Evolutionary conservation across 2,113 vertebrate species (phyloP), one percentile per base, ranked within the genome.

Genomic region (Oceanites oceanicus): DNA sequence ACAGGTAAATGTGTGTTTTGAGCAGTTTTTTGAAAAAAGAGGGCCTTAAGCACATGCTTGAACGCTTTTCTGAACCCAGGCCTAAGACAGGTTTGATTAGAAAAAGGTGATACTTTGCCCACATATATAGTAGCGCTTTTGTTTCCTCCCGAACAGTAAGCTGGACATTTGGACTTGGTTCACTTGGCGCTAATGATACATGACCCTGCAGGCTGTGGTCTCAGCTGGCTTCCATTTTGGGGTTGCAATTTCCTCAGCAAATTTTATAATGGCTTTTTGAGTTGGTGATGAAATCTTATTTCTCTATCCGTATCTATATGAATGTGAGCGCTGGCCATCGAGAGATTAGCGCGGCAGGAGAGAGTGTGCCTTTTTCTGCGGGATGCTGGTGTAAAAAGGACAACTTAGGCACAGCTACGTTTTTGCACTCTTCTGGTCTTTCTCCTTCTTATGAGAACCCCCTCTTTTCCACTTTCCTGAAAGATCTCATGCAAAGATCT

Each of bases 141-240:
- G 95, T 97, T 92, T 92, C 73, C 73, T 92, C 13, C 58, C 50
- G 66, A 95, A 45, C 91, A 90, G 91, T 93, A 36, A 86, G 70
- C 86, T 95, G 95, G 96, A 94, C 95, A 90, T 94, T 96, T 95
- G 92, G 97, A 65, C 94, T 94, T 87, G 97, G 86, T 94, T 96
- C 96, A 96, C 91, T 95, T 96, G 94, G 91, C 0, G 42, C 94
- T 94, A 97, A 96, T 96, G 95, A 94, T 85, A 88, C 92, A 62
- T 91, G 83, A 92, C 94, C 92, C 86, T 76, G 62, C 74, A 38
- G 84, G 58, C 80, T 97, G 91, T 87, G 84, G 84, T 95, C 93
- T 95, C 95, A 96, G 92, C 92, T 96, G 92, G 84, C 96, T 96
- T 87, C 95, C 92, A 73, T 94, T 96, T 94, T 93, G 94, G 53